Evolutionary conservation across 2,113 vertebrate genomes (phyloP).

Genomic region (Erythrocebus patas): DNA sequence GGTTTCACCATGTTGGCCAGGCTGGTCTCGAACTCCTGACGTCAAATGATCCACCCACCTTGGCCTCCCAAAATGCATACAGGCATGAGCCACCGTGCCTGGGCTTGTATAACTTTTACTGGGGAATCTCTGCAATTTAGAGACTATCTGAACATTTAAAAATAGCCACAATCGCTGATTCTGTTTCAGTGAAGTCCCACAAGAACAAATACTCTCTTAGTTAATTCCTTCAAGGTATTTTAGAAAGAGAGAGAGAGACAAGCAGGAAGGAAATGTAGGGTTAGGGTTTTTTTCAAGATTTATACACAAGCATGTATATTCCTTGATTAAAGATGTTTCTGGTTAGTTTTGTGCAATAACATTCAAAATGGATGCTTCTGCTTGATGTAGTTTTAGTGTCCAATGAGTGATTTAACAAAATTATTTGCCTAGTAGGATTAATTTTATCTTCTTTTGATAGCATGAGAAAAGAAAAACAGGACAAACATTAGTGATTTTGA

Average conservation of each 20-base stretch:
- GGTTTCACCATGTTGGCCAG: too few relatives aligned
- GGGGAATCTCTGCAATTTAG: neutral
- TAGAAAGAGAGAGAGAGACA: conserved; percentile 22
- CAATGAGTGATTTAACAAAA: conserved; percentile 12
- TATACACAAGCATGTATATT: neutral
- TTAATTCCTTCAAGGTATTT: conserved; percentile 37
- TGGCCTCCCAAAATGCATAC: too few relatives aligned
- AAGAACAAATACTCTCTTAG: conserved; percentile 6
- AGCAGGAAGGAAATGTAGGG: neutral
- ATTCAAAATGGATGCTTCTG: conserved; percentile 15
- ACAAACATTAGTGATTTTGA: conserved; percentile 11
- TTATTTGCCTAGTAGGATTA: neutral
- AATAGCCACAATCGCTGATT: neutral
- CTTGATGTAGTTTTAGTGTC: conserved; percentile 28
- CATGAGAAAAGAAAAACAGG: conserved; percentile 35
- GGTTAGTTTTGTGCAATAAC: neutral
- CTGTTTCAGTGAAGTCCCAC: neutral
- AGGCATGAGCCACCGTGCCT: too few relatives aligned
- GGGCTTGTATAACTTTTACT: neutral
- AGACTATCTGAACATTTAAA: neutral
- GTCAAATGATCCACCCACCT: too few relatives aligned
- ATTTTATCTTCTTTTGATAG: conserved; percentile 38
- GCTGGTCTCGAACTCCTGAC: too few relatives aligned
- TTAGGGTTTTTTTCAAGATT: neutral
- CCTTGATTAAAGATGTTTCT: conserved; percentile 10